Base-by-base conservation (phyloP, 1,140 invertebrate genomes). In the Zophobas atratus region DNA sequence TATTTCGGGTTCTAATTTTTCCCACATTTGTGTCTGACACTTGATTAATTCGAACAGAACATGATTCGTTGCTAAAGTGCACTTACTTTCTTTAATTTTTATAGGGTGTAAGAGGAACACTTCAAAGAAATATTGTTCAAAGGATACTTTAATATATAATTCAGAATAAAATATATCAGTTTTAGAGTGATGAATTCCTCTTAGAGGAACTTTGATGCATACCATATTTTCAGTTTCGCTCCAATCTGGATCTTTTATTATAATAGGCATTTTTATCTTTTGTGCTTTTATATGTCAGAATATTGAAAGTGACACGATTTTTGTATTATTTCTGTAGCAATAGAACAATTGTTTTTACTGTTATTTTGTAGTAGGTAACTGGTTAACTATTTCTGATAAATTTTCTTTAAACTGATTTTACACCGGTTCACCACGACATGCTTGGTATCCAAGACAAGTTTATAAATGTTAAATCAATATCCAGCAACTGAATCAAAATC, bases 181-280 rank as follows among this genome's bases (percentile, higher is more conserved):
- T 82, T 91, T 91, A 20, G 80, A 79, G 81, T 87, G 85, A 75
- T 88, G 84, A 82, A 88, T 67, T 79, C 88, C 88, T 56, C 86
- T 89, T 39, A 93, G 79, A 35, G 91, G 90, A 5, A 93, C 87
- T 78, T 87, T 86, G 78, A 94, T 88, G 49, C 90, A 87, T 33
- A 93, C 80, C 35, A 81, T 84, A 48, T 88, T 86, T 38, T 84
- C 79, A 1, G 90, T 91, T 87, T 94, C 92, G 60, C 88, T 89
- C 93, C 93, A 94, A 51, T 87, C 89, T 81, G 88, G 92, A 87
- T 93, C 89, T 87, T 92, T 93, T 2, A 94, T 86, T 81, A 92
- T 78, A 81, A 94, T 91, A n/a, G 92, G 92, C 92, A 94, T 94
- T 79, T 84, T 87, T 4, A 48, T n/a, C 49, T 51, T 46, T 8